These are phyloP conservation scores for Dipus sagitta DNA, from an alignment of 2,797 vertebrate species.

Conservation along the genomic window DNA sequence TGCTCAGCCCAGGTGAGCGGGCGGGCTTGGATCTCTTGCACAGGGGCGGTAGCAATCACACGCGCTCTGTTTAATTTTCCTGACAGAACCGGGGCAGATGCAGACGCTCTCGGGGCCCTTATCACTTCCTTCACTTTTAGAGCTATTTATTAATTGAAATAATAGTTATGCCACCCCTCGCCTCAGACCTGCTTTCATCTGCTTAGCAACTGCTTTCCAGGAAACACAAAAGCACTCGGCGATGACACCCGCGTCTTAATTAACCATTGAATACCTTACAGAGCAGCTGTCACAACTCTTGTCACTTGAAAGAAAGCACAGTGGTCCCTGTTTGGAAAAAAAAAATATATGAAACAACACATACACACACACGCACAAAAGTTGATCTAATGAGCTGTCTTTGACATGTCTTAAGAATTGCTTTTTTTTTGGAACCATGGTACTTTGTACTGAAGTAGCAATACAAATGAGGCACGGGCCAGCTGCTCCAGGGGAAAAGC, in stretches of 20 bases:
- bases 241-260: conserved; percentile 78
- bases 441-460: conserved; percentile 18
- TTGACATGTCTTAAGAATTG: conserved; percentile 54
- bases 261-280: conserved; percentile 76
- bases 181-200: conserved; percentile 81
- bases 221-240: conserved; percentile 72
- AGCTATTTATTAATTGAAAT: conserved; percentile 83
- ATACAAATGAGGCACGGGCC: conserved; percentile 27
- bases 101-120: conserved; percentile 47
- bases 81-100: conserved; percentile 77
- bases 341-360: neutral
- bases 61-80: conserved; percentile 76
- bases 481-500: conserved; percentile 14
- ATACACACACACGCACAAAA: neutral
- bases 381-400: conserved; percentile 72
- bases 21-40: conserved; percentile 61
- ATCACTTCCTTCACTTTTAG: conserved; percentile 67
- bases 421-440: neutral
- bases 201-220: conserved; percentile 78
- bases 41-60: conserved; percentile 63
- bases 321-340: conserved; percentile 62
- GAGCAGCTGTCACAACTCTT: conserved; percentile 72
- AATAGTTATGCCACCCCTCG: conserved; percentile 71
- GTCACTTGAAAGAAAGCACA: conserved; percentile 78
- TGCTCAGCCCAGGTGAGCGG: conserved; percentile 70